A percentile compares a stretch with the other conserved stretches of the same genome.
Conservation (phyloP, 2,888 invertebrate species). For the Cosmorhoe ocellata region DNA sequence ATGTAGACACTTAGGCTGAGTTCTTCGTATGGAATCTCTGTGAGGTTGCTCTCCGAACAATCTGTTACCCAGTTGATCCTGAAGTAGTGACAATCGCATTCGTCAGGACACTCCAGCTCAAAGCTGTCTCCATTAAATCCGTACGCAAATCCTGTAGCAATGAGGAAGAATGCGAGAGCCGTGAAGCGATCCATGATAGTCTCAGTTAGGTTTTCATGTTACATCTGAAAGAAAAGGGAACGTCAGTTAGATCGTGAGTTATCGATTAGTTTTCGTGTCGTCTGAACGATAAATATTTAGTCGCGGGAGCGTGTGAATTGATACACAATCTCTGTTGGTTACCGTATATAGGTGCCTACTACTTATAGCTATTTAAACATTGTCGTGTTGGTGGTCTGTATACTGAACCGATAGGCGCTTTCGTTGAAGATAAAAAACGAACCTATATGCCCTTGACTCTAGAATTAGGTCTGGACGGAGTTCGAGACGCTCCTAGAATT, state of each 20-base stretch:
- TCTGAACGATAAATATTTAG: constrained; percentile 30
- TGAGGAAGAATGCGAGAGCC: constrained; percentile 51
- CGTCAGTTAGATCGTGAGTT: constrained; percentile 11
- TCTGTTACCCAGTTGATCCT: constrained; percentile 90
- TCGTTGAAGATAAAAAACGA: not conserved
- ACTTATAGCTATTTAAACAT: too few relatives aligned
- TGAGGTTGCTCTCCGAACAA: constrained; percentile 88
- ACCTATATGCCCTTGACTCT: constrained; percentile 25
- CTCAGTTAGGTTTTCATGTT: constrained; percentile 38
- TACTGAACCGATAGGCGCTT: not conserved
- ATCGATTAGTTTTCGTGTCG: constrained; percentile 34
- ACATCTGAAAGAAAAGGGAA: constrained; percentile 45
- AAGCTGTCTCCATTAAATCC: constrained; percentile 84
- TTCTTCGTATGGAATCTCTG: constrained; percentile 86
- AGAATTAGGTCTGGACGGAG: constrained; percentile 16
- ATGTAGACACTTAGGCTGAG: constrained; percentile 87
- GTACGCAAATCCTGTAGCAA: constrained; percentile 49
- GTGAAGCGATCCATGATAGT: constrained; percentile 54
- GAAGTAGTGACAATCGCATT: constrained; percentile 89
- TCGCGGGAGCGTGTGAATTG: constrained; percentile 40
- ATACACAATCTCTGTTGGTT: constrained; percentile 20
- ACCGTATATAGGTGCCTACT: too few relatives aligned
- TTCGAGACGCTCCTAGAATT: constrained; percentile 38
- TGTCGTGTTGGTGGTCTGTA: too few relatives aligned
- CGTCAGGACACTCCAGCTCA: constrained; percentile 87